Base-by-base conservation (phyloP, 2,113 vertebrate genomes). In the Etheostoma cragini region DNA sequence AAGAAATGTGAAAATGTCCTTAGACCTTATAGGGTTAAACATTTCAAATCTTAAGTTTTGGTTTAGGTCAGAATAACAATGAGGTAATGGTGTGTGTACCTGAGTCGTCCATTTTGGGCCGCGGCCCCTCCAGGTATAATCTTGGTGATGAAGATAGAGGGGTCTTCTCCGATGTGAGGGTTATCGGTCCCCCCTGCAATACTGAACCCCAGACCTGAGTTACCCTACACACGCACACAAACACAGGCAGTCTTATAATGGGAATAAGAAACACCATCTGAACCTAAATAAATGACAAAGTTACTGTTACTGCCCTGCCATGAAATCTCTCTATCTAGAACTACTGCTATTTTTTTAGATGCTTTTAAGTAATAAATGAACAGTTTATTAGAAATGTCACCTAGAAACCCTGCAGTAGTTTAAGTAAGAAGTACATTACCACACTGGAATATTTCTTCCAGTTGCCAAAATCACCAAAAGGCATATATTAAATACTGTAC, bases 101-200 rank as follows among this genome's bases (percentile, higher is more conserved):
- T 95, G 92, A 99, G 95, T 91, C 97, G 95, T 91, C 97, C 97
- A 73, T 99, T 98, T 91, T 99, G 98, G 22, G 98, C 98, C 69
- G 98, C 98, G 65, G 98, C 98, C 88, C 98, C 98, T 14, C 98
- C 98, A 0, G 97, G 94, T 89, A 99, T 99, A 87, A 99, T 99
- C 95, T 99, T 99, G 61, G 98, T 99, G 93, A 99, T 99, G 94
- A 99, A 99, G 94, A 99, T 99, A 82, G 98, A 98, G 61, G 97
- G 96, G 94, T 99, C 98, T 78, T 99, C 98, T 84, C 98, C 98
- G 79, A 99, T 97, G 82, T 99, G 98, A 73, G 98, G 98, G 92
- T 99, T 99, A 94, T 99, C 98, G 1, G 97, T 99, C 72, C 98
- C 98, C 84, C 98, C 98, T 76, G 98, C 98, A 85, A 99, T 99